Conservation (phyloP, 2,888 invertebrate species). For the Phengaris arion region DNA sequence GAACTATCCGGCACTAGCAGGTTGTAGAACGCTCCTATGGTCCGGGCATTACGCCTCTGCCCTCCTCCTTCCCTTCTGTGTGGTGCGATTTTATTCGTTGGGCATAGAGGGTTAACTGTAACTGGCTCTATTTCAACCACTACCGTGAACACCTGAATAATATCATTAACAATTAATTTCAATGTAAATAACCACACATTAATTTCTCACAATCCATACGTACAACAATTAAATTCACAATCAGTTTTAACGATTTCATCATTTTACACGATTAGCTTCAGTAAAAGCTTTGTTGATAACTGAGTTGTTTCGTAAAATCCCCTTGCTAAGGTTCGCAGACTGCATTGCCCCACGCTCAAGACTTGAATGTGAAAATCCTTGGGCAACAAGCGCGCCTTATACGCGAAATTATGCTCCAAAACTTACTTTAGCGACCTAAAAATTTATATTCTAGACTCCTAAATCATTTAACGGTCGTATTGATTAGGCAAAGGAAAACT, state of each 20-base stretch:
- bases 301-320: constrained; percentile 50
- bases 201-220: constrained; percentile 31
- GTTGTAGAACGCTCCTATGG: constrained; percentile 59
- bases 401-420: constrained; percentile 42
- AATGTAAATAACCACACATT: constrained; percentile 34
- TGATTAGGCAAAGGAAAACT: not conserved
- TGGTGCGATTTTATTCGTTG: constrained; percentile 72
- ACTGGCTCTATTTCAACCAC: constrained; percentile 51
- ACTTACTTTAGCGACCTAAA: constrained; percentile 31
- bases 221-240: constrained; percentile 33
- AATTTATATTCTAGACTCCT: constrained; percentile 31
- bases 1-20: constrained; percentile 49
- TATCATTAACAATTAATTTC: constrained; percentile 34
- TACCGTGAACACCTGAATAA: constrained; percentile 45
- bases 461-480: not conserved
- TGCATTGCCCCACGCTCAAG: constrained; percentile 58
- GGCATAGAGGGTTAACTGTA: constrained; percentile 63
- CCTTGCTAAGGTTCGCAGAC: constrained; percentile 51
- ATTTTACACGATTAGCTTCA: constrained; percentile 28
- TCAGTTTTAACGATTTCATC: constrained; percentile 28
- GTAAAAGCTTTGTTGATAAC: constrained; percentile 46
- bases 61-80: constrained; percentile 50
- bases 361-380: constrained; percentile 57
- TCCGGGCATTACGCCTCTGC: constrained; percentile 50
- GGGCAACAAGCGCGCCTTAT: constrained; percentile 59